These are phyloP conservation scores for Stichopus horrens DNA, from an alignment of 53 echinoderm and acorn worm species.

Conservation along the genomic window DNA sequence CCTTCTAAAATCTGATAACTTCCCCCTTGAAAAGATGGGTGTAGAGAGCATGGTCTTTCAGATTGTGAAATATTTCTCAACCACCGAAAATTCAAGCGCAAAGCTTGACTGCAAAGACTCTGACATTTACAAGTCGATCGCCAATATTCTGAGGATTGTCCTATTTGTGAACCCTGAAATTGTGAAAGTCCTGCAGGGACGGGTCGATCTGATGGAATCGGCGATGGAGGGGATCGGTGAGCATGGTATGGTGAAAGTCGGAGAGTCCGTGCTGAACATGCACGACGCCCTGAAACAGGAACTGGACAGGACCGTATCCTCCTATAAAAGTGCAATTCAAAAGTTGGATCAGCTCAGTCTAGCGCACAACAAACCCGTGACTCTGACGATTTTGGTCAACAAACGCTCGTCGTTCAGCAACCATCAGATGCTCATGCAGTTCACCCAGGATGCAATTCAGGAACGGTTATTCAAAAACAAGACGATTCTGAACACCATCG, in stretches of 20 bases:
- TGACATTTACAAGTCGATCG: slow-evolving; percentile 58
- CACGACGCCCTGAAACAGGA: slow-evolving; percentile 86
- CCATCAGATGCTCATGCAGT: slow-evolving; percentile 82
- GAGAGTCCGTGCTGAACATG: slow-evolving; percentile 74
- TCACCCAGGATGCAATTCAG: slow-evolving; percentile 79
- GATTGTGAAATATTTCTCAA: slow-evolving; percentile 76
- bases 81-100: slow-evolving; percentile 49
- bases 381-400: slow-evolving; percentile 59
- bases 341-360: slow-evolving; percentile 78
- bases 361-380: slow-evolving; percentile 70
- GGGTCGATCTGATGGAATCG: slow-evolving; percentile 79
- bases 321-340: slow-evolving; percentile 71
- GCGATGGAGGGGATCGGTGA: slow-evolving; percentile 86
- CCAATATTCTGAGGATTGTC: slow-evolving; percentile 71
- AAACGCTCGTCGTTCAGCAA: slow-evolving; percentile 59
- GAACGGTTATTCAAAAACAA: slow-evolving; percentile 89
- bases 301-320: slow-evolving; percentile 64
- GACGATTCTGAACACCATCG: slow-evolving; percentile 81
- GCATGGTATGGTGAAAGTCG: slow-evolving; percentile 70
- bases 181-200: slow-evolving; percentile 67
- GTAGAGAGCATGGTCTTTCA: slow-evolving; percentile 80
- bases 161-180: slow-evolving; percentile 82
- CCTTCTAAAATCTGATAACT: slow-evolving; percentile 66
- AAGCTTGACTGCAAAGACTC: slow-evolving; percentile 43
- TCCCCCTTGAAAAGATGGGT: slow-evolving; percentile 72